These are phyloP conservation scores for Drosophila fulvimacula DNA, from an alignment of 2,888 invertebrate genomes.

Conservation along the genomic window DNA sequence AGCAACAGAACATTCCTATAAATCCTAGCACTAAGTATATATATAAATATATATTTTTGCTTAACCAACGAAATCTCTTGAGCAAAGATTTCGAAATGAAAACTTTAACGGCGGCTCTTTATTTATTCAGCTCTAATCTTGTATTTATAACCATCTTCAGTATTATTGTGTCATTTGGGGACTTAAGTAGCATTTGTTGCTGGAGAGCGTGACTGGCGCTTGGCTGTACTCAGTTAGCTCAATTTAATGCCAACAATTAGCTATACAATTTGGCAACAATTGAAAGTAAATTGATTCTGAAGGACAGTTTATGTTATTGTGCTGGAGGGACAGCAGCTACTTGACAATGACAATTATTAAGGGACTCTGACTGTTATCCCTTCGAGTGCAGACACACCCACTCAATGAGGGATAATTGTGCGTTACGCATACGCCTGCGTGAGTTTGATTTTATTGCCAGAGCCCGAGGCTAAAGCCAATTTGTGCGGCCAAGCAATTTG, in stretches of 20 bases:
- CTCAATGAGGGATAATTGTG: slow-evolving; percentile 74
- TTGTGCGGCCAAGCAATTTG: slow-evolving; percentile 63
- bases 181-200: background rate
- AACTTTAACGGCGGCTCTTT: background rate
- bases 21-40: background rate
- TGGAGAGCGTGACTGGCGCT: background rate
- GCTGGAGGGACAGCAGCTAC: slow-evolving; percentile 29
- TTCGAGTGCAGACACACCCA: slow-evolving; percentile 61
- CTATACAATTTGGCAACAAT: slow-evolving; percentile 36
- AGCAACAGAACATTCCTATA: background rate
- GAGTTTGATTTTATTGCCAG: slow-evolving; percentile 71
- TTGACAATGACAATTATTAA: slow-evolving; percentile 75
- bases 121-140: background rate
- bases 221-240: slow-evolving; percentile 10
- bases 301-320: slow-evolving; percentile 17
- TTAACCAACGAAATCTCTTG: background rate
- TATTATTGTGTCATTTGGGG: background rate
- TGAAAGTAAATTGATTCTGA: slow-evolving; percentile 40
- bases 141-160: background rate
- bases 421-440: slow-evolving; percentile 73
- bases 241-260: slow-evolving; percentile 37
- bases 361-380: slow-evolving; percentile 54
- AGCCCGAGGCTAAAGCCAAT: slow-evolving; percentile 56
- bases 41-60: no score
- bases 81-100: background rate